Evolutionary conservation across 2,113 vertebrate genomes (phyloP), one percentile per base, ranked within the genome.

Genomic region (Aspidoscelis tigris): DNA sequence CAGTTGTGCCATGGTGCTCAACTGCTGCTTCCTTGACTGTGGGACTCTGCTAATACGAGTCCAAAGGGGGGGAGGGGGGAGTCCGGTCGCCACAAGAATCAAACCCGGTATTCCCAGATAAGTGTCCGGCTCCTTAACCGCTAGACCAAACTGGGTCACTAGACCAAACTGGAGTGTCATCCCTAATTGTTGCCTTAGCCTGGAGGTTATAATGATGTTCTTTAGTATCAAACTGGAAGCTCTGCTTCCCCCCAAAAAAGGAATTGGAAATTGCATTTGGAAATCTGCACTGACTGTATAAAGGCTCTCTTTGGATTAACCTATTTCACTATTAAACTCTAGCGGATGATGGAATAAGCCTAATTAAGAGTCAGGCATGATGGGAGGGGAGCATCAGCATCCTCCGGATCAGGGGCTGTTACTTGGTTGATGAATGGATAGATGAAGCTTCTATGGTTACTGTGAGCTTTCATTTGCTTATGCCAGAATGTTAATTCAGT

Each of bases 141-240:
- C 33, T 33, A 33, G 33, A 33, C 33, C 33, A 33, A 91, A 90
- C 43, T 86, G 79, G 75, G 84, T 90, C 89, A 89, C 86, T 90
- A 91, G 82, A 71, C 78, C 81, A 72, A 50, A 80, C n/a, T 83
- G 64, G 47, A 84, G 81, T 80, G 72, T 73, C 79, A 68, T 86
- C 44, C 84, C n/a, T 88, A 92, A 92, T 92, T 93, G 88, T 77
- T 85, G 26, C 76, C 87, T 87, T 79, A 84, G 68, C 87, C 1
- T 7, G 1, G 87, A 88, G 65, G 81, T 20, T 55, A 5, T 69
- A 44, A 50, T 61, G 78, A 41, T 73, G 53, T 73, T 82, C 53
- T 24, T 55, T 76, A 68, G 83, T 89, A 78, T 61, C 66, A 33
- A 33, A 70, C 24, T 74, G 50, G 82, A 90, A 86, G 78, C 73